Base-by-base conservation (phyloP, 2,113 vertebrate genomes). In the Equus quagga region DNA sequence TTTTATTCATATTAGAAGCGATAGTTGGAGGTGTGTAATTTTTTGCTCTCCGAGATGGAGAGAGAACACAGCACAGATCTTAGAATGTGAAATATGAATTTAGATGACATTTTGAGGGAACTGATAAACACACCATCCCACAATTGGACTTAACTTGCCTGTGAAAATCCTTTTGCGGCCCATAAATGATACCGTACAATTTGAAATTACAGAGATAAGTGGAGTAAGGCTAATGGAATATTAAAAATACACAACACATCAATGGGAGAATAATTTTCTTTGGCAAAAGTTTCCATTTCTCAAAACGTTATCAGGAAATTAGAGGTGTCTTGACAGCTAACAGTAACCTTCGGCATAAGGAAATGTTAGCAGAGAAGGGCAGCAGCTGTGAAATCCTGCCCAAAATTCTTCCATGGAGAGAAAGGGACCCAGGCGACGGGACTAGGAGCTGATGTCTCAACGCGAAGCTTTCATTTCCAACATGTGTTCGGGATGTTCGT, bases 151-250 rank as follows among this genome's bases (percentile, higher is more conserved):
- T 97, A 97, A 49, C 87, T 76, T 97, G 94, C 96, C 94, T 96
- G 49, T 98, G 94, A 96, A 97, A 98, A 96, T 98, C 96, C 91
- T 97, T 98, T 73, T 91, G 82, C 78, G 0, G 96, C 84, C 97
- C 91, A 96, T 90, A 97, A 98, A 98, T 98, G 97, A 97, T 96
- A 96, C 41, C 60, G 92, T 91, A 58, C 92, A 96, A 97, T 98
- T 98, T 97, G 97, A 96, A 96, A 97, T 98, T 60, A 97, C 81
- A 97, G 95, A 98, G 99, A 99, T 99, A 98, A 99, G 82, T 96
- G 49, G 94, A 93, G 97, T 92, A 95, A 96, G 89, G 97, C 98
- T 98, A 98, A 97, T 82, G 97, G 98, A 98, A 92, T 98, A 98
- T 98, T 98, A 87, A 84, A 96, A 93, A 94, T 94, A 95, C 76